Percentiles rank a stretch among this genome's conserved stretches.
These are phyloP conservation scores for Leucozona laternaria DNA, from an alignment of 2,888 invertebrate genomes.

Conservation along the genomic window DNA sequence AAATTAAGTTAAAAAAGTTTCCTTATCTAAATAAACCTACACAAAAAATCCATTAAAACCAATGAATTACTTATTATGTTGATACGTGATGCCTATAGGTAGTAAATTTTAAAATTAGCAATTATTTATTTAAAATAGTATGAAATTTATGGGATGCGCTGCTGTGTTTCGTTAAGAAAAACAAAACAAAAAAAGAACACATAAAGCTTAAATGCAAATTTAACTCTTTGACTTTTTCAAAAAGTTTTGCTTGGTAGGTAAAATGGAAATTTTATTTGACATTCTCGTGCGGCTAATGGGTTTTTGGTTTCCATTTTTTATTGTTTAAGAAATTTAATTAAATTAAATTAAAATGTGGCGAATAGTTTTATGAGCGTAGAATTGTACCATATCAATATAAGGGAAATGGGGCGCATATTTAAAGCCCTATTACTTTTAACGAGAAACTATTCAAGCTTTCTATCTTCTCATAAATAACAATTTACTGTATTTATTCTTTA, in stretches of 20 bases:
- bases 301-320: neutral
- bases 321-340: neutral
- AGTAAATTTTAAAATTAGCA: conserved; percentile 68
- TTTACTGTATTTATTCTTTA: too few species aligned
- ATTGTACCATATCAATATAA: neutral
- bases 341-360: neutral
- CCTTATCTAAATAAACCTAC: conserved; percentile 57
- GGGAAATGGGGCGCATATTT: neutral
- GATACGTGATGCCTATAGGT: neutral
- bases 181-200: neutral
- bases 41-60: conserved; percentile 71
- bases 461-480: too few species aligned
- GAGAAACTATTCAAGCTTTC: too few species aligned
- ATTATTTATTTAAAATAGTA: conserved; percentile 67
- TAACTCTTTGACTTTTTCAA: neutral
- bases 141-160: conserved; percentile 62
- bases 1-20: conserved; percentile 13
- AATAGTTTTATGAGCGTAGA: neutral
- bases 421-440: neutral
- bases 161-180: neutral
- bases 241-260: conserved; percentile 24
- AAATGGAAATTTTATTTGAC: conserved; percentile 54
- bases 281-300: conserved; percentile 55
- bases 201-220: conserved; percentile 62
- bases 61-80: conserved; percentile 66